Base-by-base conservation (phyloP, 1,140 invertebrate genomes). In the Zaprionus taronus region DNA sequence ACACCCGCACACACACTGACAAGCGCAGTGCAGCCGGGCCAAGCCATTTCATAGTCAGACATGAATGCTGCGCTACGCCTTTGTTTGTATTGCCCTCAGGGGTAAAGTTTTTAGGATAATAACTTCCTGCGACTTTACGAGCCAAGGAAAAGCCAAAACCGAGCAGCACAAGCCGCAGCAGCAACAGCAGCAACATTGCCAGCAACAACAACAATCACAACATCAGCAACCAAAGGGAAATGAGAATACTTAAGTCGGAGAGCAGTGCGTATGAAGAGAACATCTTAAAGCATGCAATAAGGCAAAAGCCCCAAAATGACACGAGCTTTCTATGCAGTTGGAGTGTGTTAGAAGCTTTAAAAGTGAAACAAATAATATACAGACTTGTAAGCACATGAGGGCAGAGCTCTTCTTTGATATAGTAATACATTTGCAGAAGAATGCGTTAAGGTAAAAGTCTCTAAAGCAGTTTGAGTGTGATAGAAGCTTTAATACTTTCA, bases 21-120 rank as follows among this genome's bases (percentile, higher is more conserved):
- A 31, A 41, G 57, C 20, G n/a, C 20, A 68, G 49, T 77, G 74
- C 61, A 53, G 72, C 70, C 80, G 36, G 28, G 66, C 77, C 77
- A 44, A 70, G 81, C 84, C 84, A 81, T 87, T 87, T 87, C 81
- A 76, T 87, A 87, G 83, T 89, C 83, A 87, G 84, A 87, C 84
- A 79, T 89, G 81, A 84, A 90, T 90, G 84, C 81, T 89, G 81
- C 76, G 81, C 85, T 90, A 85, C 85, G 85, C 81, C 86, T 89
- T 89, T 89, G 85, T 86, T 91, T 91, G 87, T 91, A 91, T 91
- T 91, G 80, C 80, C 87, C 87, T 87, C 87, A 91, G 87, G 87
- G 83, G 87, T 91, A 91, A 91, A 91, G 87, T 91, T 91, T 91
- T 91, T 91, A 91, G 87, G 83, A 91, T 91, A 91, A 91, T 91